Conservation (phyloP, 2,888 invertebrate species). For the Mimachlamys varia region DNA sequence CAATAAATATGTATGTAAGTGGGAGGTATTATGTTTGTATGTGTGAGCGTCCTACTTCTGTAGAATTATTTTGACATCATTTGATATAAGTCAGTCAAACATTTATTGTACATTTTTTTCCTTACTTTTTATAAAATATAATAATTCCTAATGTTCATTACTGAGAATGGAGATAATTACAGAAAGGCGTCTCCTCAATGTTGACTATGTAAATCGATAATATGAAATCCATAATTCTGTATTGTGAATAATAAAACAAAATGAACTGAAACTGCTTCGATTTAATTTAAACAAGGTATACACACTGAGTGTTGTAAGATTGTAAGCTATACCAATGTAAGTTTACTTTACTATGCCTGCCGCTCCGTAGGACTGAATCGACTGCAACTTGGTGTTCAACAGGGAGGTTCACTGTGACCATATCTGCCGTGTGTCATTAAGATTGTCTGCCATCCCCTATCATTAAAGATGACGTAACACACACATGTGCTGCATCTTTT, state of each 20-base stretch:
- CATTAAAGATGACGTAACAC: too few species aligned
- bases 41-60: neutral
- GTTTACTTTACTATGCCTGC: too few species aligned
- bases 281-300: too few species aligned
- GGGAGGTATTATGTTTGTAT: neutral
- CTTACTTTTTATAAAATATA: too few species aligned
- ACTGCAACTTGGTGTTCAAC: too few species aligned
- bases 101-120: neutral
- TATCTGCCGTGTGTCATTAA: too few species aligned
- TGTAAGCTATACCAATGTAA: too few species aligned
- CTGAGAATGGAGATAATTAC: neutral
- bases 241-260: neutral
- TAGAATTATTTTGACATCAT: neutral
- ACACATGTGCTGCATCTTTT: too few species aligned
- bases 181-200: neutral
- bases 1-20: neutral
- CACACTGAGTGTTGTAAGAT: too few species aligned
- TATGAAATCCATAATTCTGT: conserved; percentile 3
- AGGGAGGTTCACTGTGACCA: too few species aligned
- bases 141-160: neutral
- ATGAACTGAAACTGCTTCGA: neutral
- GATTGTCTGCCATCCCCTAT: too few species aligned
- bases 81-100: neutral
- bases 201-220: neutral
- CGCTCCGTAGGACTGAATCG: too few species aligned